phyloP scores from a whole-genome alignment of 2,797 vertebrate species.

The Enteromius afrohamiltoni region DNA sequence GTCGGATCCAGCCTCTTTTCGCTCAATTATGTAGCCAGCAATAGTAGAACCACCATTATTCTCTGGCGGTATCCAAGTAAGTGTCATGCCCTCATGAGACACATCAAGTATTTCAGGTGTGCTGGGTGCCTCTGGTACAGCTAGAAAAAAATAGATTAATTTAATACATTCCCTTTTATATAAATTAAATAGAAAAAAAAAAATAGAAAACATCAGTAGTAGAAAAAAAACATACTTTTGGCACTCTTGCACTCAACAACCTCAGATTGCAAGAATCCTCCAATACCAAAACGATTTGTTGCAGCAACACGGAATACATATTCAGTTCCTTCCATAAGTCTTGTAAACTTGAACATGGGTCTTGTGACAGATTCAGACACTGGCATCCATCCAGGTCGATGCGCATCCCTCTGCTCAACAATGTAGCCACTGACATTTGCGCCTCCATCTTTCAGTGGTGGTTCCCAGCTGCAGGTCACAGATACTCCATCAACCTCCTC shows the following conservation, averaged over 20 bases:
- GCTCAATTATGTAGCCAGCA: conserved; percentile 94
- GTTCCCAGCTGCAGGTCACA: conserved; percentile 90
- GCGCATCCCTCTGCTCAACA: conserved; percentile 95
- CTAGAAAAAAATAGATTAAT: conserved; percentile 68
- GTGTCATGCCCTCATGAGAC: conserved; percentile 96
- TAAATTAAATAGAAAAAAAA: background rate
- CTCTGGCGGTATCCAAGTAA: conserved; percentile 93
- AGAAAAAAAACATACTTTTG: conserved; percentile 86
- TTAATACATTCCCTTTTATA: background rate
- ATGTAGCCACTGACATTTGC: conserved; percentile 93
- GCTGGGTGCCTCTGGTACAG: conserved; percentile 90
- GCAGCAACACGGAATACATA: conserved; percentile 98
- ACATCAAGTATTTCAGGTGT: conserved; percentile 91
- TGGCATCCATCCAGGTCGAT: conserved; percentile 92
- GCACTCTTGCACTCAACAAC: conserved; percentile 95
- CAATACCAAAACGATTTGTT: conserved; percentile 97
- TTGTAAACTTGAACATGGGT: conserved; percentile 90
- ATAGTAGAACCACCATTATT: conserved; percentile 94
- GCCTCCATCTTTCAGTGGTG: conserved; percentile 94
- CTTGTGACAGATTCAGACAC: conserved; percentile 97
- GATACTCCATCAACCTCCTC: conserved; percentile 90
- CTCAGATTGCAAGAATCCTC: conserved; percentile 93
- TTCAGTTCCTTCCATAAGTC: conserved; percentile 91
- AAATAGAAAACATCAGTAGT: background rate
- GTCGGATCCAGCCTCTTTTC: conserved; percentile 92